Conservation (phyloP, 2,113 vertebrate species). For the Gnathonemus echidnorhynchus region DNA sequence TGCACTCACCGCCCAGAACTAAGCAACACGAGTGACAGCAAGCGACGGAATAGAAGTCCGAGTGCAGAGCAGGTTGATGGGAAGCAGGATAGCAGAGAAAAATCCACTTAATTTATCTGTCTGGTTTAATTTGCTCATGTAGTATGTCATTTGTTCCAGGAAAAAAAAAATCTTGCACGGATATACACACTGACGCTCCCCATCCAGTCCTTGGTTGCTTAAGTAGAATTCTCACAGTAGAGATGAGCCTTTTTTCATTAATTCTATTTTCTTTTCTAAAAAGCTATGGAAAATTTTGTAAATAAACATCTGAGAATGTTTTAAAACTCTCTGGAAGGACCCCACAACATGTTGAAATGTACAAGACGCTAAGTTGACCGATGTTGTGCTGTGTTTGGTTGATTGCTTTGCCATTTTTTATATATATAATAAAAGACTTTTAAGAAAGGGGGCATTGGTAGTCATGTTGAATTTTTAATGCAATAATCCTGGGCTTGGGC, state of each 20-base stretch:
- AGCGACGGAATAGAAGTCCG: conserved; percentile 71
- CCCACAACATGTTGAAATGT: conserved; percentile 72
- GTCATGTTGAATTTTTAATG: neutral
- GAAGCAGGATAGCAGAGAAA: conserved; percentile 19
- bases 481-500: neutral
- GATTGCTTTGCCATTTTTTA: conserved; percentile 62
- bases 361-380: conserved; percentile 75
- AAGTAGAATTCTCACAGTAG: conserved; percentile 70
- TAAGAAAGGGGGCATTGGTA: conserved; percentile 25
- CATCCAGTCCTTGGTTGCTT: conserved; percentile 58
- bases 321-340: conserved; percentile 74
- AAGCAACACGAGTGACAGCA: conserved; percentile 74
- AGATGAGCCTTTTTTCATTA: conserved; percentile 71
- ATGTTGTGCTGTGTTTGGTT: conserved; percentile 64
- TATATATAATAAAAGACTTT: conserved; percentile 61
- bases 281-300: conserved; percentile 74
- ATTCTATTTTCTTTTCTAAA: conserved; percentile 24
- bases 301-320: conserved; percentile 83
- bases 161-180: conserved; percentile 1
- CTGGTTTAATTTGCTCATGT: conserved; percentile 20
- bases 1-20: conserved; percentile 72
- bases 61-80: conserved; percentile 71
- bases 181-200: neutral
- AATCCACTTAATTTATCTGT: conserved; percentile 23
- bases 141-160: conserved; percentile 28